These are phyloP conservation scores for Lithosia quadra DNA, from an alignment of 2,888 invertebrate genomes.

Conservation along the genomic window DNA sequence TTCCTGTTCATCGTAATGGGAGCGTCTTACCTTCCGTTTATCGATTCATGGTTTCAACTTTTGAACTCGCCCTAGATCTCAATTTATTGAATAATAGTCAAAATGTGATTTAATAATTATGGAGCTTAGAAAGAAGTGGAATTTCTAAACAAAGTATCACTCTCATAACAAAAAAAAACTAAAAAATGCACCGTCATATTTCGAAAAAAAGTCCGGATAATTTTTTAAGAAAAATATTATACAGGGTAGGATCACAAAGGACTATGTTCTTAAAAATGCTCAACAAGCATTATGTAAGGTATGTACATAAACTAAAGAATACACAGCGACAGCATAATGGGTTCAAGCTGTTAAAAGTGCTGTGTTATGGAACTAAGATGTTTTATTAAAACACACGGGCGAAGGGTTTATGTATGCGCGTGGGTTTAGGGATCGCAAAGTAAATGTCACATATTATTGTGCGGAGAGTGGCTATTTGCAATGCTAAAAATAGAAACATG, in stretches of 20 bases:
- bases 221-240: slow-evolving; percentile 31
- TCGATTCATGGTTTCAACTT: too few relatives aligned
- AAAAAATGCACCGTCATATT: slow-evolving; percentile 21
- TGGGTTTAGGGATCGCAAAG: not conserved
- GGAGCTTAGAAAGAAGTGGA: not conserved
- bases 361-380: slow-evolving; percentile 42
- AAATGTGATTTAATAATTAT: too few relatives aligned
- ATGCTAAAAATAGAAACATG: not conserved
- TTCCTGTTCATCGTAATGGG: too few relatives aligned
- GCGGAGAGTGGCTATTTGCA: not conserved
- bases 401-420: not conserved
- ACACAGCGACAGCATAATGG: slow-evolving; percentile 69
- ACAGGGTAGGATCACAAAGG: slow-evolving; percentile 26
- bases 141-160: not conserved
- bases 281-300: slow-evolving; percentile 59
- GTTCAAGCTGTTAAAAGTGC: slow-evolving; percentile 64
- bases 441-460: not conserved
- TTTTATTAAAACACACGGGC: slow-evolving; percentile 33
- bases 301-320: slow-evolving; percentile 68
- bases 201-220: slow-evolving; percentile 12
- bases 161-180: not conserved
- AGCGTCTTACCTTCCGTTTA: too few relatives aligned
- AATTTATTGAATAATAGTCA: too few relatives aligned
- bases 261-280: slow-evolving; percentile 42
- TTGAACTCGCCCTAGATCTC: too few relatives aligned